Base-by-base conservation (phyloP, 1,140 invertebrate genomes). In the Pseudoatta argentina region DNA sequence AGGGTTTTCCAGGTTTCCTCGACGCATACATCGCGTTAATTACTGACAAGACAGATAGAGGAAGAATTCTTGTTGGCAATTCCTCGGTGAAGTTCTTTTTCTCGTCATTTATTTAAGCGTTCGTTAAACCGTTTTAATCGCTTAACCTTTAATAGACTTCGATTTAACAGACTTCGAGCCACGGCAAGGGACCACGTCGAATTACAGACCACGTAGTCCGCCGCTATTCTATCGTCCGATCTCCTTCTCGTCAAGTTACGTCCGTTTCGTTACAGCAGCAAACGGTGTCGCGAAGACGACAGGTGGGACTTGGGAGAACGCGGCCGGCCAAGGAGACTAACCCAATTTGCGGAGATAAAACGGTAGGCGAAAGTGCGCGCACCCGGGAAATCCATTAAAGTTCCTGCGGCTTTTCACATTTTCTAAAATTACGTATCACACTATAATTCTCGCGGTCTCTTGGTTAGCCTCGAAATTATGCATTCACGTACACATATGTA, bases 321-420 rank as follows among this genome's bases (percentile, higher is more conserved):
- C 57, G 51, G 39, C 71, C 27, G 51, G 59, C 61, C 61, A 78
- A 83, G 67, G 72, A 86, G 72, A 55, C 69, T 90, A 92, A 92
- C 72, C 73, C 85, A 90, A 92, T 91, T 92, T 90, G 66, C 85
- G 67, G 81, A 87, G 90, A 90, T 85, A 88, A 89, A 71, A 69
- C 71, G 30, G 79, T 76, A 78, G 85, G 86, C 67, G 69, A 76
- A 86, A 78, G 79, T 53, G 48, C 86, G 76, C 85, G 76, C 71
- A 53, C 66, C 78, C 77, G 67, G 85, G 86, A 91, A 91, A 92
- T 88, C 91, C 92, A 92, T 92, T 91, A 92, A 91, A 85, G 79
- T 87, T 76, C 82, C 75, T 48, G 81, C 64, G 64, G 48, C 64
- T 81, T 69, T 78, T 27, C n/a, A 34, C 76, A 55, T 85, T 85